A percentile compares a stretch with the other conserved stretches of the same genome.
Conservation (phyloP, 2,113 vertebrate species). For the Heliornis fulica region DNA sequence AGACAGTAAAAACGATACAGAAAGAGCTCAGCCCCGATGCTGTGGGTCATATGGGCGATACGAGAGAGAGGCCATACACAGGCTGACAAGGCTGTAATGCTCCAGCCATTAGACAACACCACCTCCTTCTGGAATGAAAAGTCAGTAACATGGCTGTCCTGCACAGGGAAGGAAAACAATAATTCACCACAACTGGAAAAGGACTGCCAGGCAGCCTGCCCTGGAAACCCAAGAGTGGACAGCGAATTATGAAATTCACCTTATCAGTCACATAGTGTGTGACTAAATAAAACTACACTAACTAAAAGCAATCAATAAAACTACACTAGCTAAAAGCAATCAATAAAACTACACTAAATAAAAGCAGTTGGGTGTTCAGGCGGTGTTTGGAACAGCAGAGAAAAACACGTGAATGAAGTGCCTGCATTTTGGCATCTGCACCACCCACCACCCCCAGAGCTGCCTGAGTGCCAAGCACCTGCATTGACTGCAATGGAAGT, state of each 20-base stretch:
- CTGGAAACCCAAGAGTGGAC: neutral
- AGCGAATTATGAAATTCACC: neutral
- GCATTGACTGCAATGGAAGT: rapidly evolving
- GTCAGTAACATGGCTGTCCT: neutral
- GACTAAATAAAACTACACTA: neutral
- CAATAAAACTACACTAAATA: neutral
- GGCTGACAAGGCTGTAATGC: neutral
- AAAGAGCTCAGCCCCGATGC: neutral
- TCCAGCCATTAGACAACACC: conserved; percentile 26
- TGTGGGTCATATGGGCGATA: neutral
- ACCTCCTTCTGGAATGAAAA: conserved; percentile 31
- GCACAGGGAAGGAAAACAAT: neutral
- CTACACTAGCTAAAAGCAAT: neutral
- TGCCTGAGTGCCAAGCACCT: neutral
- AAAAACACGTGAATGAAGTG: neutral
- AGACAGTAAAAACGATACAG: conserved; percentile 6
- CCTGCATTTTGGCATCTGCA: neutral
- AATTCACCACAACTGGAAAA: neutral
- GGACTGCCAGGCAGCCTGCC: neutral
- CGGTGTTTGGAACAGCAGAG: neutral
- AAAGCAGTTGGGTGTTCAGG: neutral
- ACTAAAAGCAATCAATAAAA: neutral
- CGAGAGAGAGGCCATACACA: neutral
- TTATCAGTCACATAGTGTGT: neutral
- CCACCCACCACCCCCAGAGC: neutral